Base-by-base conservation (phyloP, 2,797 vertebrate species). In the Pseudochirops corinnae region DNA sequence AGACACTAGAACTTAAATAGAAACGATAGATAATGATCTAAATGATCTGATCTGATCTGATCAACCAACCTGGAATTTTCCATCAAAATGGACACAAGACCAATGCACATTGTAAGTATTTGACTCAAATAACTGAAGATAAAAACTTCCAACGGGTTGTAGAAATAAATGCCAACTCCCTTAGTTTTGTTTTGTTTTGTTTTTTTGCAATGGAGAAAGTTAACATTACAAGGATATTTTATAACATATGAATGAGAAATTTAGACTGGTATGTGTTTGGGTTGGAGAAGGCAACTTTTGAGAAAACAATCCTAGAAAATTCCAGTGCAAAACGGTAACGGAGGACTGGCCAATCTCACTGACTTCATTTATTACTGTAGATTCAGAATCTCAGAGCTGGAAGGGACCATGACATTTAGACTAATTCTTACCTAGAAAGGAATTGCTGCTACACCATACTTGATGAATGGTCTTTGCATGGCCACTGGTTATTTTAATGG, bases 61-160 rank as follows among this genome's bases (percentile, higher is more conserved):
- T 18, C 74, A 93, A 91, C 50, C 93, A 82, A 31, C 82, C 52
- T 29, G 90, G 50, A 87, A 93, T 60, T 90, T 82, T 10, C 24
- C 90, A 28, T 55, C n/a, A 90, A 92, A 91, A 50, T 5, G 4
- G 55, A 94, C 46, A 29, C 55, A 29, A 33, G 33, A 91, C 55
- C 90, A 93, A 56, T 9, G 4, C 91, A 92, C 0, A 1, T 91
- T 96, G 91, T 92, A 90, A 96, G 94, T 39, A 94, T 91, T 55
- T 57, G 91, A 95, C 56, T 62, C 74, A 31, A 94, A 96, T 95
- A 39, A 24, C 92, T 96, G 94, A 91, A 96, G 96, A 87, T 94
- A 94, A 97, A 96, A 97, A 91, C 93, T 97, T 97, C 97, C 96
- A 96, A 96, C 82, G 96, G 95, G 93, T 74, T 95, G 95, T 53